Percentiles rank a stretch among this genome's conserved stretches.
phyloP scores from a whole-genome alignment of 1,140 invertebrate species.

The Drosophila kanapiae region DNA sequence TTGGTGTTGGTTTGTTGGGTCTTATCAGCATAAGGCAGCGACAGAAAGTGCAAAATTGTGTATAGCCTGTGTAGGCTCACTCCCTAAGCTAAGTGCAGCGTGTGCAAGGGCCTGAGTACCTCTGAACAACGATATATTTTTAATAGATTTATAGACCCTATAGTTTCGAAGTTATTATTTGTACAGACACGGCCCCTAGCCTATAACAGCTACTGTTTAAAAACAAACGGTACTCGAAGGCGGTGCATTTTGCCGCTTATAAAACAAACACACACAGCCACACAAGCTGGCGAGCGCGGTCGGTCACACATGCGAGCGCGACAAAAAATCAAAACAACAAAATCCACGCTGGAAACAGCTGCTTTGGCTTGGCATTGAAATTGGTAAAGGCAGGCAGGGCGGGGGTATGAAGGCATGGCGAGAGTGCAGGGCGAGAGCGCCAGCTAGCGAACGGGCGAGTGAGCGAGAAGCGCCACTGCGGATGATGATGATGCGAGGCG shows the following conservation, averaged over 20 bases:
- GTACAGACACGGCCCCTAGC: background rate
- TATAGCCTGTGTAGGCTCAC: too few species aligned
- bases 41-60: too few species aligned
- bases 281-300: conserved; percentile 1
- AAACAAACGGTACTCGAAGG: conserved; percentile 17
- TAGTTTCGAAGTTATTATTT: background rate
- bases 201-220: background rate
- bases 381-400: conserved; percentile 4
- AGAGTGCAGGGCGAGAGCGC: conserved; percentile 1
- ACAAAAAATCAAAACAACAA: conserved; percentile 43
- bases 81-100: too few species aligned
- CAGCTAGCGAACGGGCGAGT: conserved; percentile 3
- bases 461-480: conserved; percentile 35
- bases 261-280: conserved; percentile 34
- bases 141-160: too few species aligned
- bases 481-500: conserved; percentile 38
- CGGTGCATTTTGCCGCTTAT: conserved; percentile 32
- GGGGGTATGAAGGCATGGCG: background rate
- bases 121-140: too few species aligned
- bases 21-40: too few species aligned
- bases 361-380: conserved; percentile 80
- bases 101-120: too few species aligned
- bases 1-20: too few species aligned
- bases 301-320: conserved; percentile 35
- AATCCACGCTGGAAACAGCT: conserved; percentile 62